Evolutionary conservation across 2,888 invertebrate genomes (phyloP).

Genomic region (Agriopis aurantiaria): DNA sequence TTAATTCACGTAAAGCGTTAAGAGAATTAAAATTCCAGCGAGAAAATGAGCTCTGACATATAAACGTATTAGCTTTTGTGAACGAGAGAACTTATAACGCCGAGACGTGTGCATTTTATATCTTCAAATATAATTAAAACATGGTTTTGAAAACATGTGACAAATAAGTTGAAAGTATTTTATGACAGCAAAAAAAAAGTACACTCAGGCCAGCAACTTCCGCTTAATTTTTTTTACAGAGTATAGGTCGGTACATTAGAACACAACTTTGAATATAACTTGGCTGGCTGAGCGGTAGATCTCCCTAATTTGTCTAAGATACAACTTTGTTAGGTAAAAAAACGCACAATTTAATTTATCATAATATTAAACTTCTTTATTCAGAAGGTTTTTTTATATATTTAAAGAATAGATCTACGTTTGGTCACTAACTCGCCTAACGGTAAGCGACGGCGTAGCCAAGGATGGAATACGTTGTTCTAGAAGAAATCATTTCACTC

Average conservation of each 20-base stretch:
- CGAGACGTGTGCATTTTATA: constrained; percentile 51
- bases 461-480: no score
- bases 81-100: constrained; percentile 45
- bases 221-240: no score
- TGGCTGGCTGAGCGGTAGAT: not conserved
- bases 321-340: not conserved
- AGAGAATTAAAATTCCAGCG: constrained; percentile 77
- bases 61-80: constrained; percentile 77
- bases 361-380: no score
- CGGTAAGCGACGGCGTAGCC: no score
- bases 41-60: constrained; percentile 75
- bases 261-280: not conserved
- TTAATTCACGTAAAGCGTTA: constrained; percentile 73
- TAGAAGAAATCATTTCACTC: no score
- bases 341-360: no score
- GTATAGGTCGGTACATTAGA: not conserved
- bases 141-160: constrained; percentile 4
- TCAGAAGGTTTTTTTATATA: no score
- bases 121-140: constrained; percentile 22
- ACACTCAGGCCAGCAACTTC: no score
- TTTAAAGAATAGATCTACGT: no score
- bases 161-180: not conserved
- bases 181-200: not conserved
- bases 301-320: not conserved
- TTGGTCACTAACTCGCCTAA: no score